Evolutionary conservation across 1,140 invertebrate species (phyloP).

Genomic region (Penaeus chinensis): DNA sequence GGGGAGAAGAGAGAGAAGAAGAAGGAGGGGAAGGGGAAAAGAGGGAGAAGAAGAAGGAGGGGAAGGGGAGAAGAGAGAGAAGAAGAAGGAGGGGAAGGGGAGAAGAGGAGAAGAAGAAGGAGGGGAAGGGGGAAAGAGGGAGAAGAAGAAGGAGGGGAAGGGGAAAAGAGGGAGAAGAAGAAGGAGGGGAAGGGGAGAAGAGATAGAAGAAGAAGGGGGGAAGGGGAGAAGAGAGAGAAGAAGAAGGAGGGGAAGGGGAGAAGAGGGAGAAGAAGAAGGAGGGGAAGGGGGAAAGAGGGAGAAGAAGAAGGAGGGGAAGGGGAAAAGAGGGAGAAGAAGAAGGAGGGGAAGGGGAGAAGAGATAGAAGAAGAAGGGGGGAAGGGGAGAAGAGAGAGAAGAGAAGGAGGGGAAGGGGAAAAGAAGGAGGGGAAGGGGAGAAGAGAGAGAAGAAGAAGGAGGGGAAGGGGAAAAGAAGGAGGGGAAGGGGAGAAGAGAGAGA

Average conservation of each 20-base stretch:
- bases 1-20: background rate
- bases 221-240: conserved; percentile 6
- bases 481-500: too few species aligned
- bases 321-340: conserved; percentile 21
- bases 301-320: conserved; percentile 12
- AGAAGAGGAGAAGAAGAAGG: too few species aligned
- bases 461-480: too few species aligned
- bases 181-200: conserved; percentile 10
- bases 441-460: too few species aligned
- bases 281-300: conserved; percentile 17
- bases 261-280: conserved; percentile 18
- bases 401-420: too few species aligned
- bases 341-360: conserved; percentile 12
- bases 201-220: conserved; percentile 6
- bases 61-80: too few species aligned
- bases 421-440: too few species aligned
- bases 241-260: conserved; percentile 4
- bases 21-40: conserved; percentile 13
- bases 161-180: background rate
- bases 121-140: too few species aligned
- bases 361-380: conserved; percentile 11
- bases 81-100: background rate
- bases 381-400: background rate
- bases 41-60: background rate
- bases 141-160: too few species aligned